A percentile compares a stretch with the other conserved stretches of the same genome.
Evolutionary conservation across 2,797 vertebrate species (phyloP).

Genomic region (Lacerta viridis): DNA sequence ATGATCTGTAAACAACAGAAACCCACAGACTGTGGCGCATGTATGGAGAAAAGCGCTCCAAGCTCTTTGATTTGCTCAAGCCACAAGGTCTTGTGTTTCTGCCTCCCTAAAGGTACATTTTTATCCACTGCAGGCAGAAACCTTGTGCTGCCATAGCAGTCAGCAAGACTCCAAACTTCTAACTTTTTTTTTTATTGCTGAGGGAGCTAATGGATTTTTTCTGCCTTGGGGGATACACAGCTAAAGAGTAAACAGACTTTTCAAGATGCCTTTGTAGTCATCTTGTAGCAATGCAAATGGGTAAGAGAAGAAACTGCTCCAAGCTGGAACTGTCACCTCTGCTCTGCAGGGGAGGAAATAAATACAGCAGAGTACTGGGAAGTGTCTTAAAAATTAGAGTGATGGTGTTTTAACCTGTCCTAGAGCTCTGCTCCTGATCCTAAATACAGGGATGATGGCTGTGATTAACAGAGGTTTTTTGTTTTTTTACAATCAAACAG

Average conservation of each 20-base stretch:
- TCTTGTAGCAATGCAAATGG: slow-evolving; percentile 27
- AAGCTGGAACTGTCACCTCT: slow-evolving; percentile 4
- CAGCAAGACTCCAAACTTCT: slow-evolving; percentile 64
- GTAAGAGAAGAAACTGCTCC: background rate
- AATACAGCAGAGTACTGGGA: background rate
- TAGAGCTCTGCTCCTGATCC: background rate
- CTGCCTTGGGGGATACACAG: slow-evolving; percentile 70
- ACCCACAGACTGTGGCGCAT: background rate
- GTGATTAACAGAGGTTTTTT: background rate
- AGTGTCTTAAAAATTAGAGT: background rate
- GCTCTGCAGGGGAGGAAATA: slow-evolving; percentile 39
- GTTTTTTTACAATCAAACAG: no score
- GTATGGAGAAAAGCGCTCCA: background rate
- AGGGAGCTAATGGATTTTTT: slow-evolving; percentile 72
- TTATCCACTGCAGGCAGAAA: slow-evolving; percentile 48
- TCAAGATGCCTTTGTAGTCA: slow-evolving; percentile 25
- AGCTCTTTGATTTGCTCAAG: background rate
- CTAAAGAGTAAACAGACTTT: slow-evolving; percentile 71
- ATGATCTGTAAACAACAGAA: background rate
- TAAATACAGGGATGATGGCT: background rate
- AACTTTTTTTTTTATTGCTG: slow-evolving; percentile 68
- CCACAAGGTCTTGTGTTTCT: no score
- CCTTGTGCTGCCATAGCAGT: slow-evolving; percentile 50
- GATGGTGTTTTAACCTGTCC: no score
- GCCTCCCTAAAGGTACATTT: slow-evolving; percentile 32